These are phyloP conservation scores for Cairina moschata DNA, from an alignment of 2,113 vertebrate species.

Conservation along the genomic window DNA sequence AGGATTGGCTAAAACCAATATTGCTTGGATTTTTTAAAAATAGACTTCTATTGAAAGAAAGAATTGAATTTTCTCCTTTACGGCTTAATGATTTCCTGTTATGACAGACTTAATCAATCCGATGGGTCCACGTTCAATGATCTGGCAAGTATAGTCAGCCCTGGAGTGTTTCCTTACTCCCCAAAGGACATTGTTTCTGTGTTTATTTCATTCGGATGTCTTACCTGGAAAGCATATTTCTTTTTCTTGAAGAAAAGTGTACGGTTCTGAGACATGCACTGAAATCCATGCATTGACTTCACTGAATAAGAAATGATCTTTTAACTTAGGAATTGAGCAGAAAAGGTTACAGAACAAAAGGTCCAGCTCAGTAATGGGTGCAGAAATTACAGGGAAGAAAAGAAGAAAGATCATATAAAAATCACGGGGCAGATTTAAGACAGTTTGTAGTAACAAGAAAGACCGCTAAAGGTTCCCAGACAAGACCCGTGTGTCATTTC, in stretches of 20 bases:
- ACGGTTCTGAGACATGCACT: background rate
- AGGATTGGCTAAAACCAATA: background rate
- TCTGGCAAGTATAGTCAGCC: constrained; percentile 50
- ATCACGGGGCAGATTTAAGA: background rate
- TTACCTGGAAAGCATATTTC: constrained; percentile 16
- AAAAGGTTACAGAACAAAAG: background rate
- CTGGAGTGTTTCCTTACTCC: background rate
- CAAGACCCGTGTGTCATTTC: background rate
- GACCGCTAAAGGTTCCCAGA: background rate
- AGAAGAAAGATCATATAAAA: background rate
- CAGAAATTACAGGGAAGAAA: background rate
- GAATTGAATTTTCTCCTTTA: constrained; percentile 38
- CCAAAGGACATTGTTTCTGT: constrained; percentile 9
- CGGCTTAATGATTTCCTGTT: constrained; percentile 16
- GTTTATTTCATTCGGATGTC: constrained; percentile 49
- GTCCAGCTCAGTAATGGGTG: background rate
- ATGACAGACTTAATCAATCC: constrained; percentile 58
- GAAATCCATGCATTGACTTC: constrained; percentile 6
- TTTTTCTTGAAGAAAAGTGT: background rate
- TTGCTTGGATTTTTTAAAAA: constrained; percentile 37
- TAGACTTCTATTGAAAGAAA: background rate
- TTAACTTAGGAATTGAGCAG: constrained; percentile 29
- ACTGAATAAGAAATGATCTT: background rate
- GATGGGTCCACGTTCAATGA: constrained; percentile 30
- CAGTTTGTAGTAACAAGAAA: background rate